These are phyloP conservation scores for Heloderma charlesbogerti DNA, from an alignment of 2,113 vertebrate species.

Conservation along the genomic window DNA sequence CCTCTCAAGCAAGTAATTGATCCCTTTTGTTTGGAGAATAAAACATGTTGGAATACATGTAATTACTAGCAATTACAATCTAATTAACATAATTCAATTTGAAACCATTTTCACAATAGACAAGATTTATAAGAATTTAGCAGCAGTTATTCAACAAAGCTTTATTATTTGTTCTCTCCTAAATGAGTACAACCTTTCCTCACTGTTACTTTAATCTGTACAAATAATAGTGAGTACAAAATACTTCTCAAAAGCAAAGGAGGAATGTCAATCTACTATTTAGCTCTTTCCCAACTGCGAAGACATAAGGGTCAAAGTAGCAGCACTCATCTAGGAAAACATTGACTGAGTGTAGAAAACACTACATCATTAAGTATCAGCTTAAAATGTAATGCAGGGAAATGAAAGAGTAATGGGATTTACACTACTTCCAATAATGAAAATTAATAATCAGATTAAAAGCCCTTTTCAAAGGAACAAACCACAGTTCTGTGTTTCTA, in stretches of 20 bases:
- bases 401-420: neutral
- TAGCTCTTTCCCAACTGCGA: neutral
- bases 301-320: neutral
- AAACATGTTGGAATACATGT: slow-evolving; percentile 74
- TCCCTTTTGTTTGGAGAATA: slow-evolving; percentile 73
- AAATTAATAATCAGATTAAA: neutral
- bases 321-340: neutral
- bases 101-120: slow-evolving; percentile 72
- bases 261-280: neutral
- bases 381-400: neutral
- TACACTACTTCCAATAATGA: neutral
- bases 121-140: slow-evolving; percentile 75
- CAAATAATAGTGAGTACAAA: neutral
- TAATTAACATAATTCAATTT: slow-evolving; percentile 77
- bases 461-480: neutral
- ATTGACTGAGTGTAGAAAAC: too few relatives aligned
- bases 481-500: neutral
- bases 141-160: slow-evolving; percentile 68
- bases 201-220: neutral
- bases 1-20: slow-evolving; percentile 69
- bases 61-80: slow-evolving; percentile 74
- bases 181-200: slow-evolving; percentile 22
- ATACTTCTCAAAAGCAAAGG: neutral
- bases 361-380: neutral
- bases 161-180: slow-evolving; percentile 55